A percentile compares a stretch with the other conserved stretches of the same genome.
Evolutionary conservation across 2,797 vertebrate species (phyloP).

Genomic region (Leucoraja ocellata): DNA sequence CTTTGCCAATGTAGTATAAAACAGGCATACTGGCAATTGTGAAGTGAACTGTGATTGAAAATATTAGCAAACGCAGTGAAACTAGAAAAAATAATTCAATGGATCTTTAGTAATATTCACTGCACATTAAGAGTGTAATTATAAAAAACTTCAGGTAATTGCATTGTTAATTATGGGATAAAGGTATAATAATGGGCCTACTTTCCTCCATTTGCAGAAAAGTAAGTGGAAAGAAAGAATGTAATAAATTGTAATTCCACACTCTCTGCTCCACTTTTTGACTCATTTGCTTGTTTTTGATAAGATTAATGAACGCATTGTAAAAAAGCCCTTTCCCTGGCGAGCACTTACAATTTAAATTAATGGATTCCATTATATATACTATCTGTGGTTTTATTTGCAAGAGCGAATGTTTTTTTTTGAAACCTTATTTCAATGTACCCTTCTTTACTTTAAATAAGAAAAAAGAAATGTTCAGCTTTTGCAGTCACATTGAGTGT

Average conservation of each 20-base stretch:
- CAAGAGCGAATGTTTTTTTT: not conserved
- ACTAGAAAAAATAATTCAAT: constrained; percentile 6
- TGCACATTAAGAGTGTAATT: constrained; percentile 32
- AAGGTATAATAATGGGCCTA: not conserved
- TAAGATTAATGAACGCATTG: constrained; percentile 11
- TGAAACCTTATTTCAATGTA: not conserved
- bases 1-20: constrained; percentile 7
- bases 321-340: not conserved
- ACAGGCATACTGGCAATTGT: not conserved
- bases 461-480: not conserved
- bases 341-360: not conserved
- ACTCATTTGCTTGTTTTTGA: not conserved
- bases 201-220: not conserved
- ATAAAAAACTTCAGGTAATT: not conserved
- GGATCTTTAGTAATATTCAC: constrained; percentile 16
- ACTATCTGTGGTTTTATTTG: not conserved
- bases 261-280: too few relatives aligned
- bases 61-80: constrained; percentile 25
- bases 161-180: not conserved
- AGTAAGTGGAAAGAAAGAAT: not conserved
- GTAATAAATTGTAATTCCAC: not conserved
- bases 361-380: constrained; percentile 14
- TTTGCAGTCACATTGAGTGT: constrained; percentile 14
- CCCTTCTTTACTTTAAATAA: not conserved
- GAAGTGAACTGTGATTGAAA: constrained; percentile 12